Evolutionary conservation across 2,888 invertebrate species (phyloP).

Genomic region (Ischnus inquisitorius): DNA sequence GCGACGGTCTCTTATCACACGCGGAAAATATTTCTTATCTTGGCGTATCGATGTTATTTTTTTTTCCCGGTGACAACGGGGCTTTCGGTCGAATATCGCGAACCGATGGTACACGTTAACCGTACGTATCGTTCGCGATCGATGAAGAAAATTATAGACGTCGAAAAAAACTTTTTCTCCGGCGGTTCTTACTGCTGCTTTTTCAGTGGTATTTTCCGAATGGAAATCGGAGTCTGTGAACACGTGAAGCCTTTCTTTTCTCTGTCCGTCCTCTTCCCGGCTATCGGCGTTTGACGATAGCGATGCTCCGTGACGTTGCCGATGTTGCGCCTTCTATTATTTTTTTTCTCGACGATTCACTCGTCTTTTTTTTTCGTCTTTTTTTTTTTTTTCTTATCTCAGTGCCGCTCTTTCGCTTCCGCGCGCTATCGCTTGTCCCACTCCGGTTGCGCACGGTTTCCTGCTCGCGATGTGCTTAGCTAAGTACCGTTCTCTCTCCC

Average conservation of each 20-base stretch:
- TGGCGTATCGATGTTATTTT: no score
- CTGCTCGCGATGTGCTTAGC: constrained; percentile 26
- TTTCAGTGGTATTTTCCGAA: constrained; percentile 12
- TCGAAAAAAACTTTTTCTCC: not conserved
- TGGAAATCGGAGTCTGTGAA: not conserved
- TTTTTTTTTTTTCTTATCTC: constrained; percentile 59
- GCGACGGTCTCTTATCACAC: no score
- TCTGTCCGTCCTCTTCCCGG: constrained; percentile 1
- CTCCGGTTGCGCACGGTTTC: constrained; percentile 36
- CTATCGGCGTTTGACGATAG: constrained; percentile 4
- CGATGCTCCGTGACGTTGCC: constrained; percentile 7
- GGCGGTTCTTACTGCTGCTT: not conserved
- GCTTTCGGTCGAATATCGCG: no score
- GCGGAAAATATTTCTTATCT: not conserved
- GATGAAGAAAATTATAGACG: not conserved
- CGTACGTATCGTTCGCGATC: constrained; percentile 36
- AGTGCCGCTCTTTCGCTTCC: constrained; percentile 57
- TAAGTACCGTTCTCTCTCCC: not conserved
- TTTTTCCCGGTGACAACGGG: no score
- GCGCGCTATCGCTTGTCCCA: constrained; percentile 29
- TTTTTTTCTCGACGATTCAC: constrained; percentile 23
- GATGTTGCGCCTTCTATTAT: constrained; percentile 15
- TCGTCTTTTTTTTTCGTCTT: constrained; percentile 26
- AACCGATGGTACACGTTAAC: not conserved
- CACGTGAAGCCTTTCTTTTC: constrained; percentile 9